Conservation (phyloP, 1,140 invertebrate species). For the Bombus difficillimus region DNA sequence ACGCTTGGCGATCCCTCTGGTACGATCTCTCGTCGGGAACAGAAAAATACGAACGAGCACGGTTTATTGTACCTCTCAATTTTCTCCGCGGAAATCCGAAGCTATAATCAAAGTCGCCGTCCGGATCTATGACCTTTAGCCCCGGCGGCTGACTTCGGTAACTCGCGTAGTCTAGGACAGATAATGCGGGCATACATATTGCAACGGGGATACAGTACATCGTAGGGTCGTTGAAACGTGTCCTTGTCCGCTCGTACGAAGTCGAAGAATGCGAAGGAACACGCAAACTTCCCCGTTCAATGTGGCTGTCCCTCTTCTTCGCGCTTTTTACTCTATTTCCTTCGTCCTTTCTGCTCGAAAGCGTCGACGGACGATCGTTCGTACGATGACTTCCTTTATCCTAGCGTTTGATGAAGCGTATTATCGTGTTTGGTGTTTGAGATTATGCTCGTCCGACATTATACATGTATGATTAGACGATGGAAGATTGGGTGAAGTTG, state of each 20-base stretch:
- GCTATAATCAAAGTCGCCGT: slow-evolving; percentile 60
- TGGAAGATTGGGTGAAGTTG: no score
- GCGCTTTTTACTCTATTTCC: neutral
- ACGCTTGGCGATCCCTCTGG: neutral
- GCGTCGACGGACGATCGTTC: neutral
- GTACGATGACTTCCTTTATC: neutral
- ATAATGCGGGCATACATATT: slow-evolving; percentile 64
- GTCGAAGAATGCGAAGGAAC: slow-evolving; percentile 48
- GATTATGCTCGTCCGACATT: neutral
- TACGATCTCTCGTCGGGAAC: slow-evolving; percentile 7
- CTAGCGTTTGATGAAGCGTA: neutral
- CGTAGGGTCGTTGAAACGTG: slow-evolving; percentile 41
- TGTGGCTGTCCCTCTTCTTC: neutral
- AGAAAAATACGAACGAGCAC: slow-evolving; percentile 47
- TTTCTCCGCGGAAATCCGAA: slow-evolving; percentile 61
- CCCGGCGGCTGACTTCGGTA: slow-evolving; percentile 51
- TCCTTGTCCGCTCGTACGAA: slow-evolving; percentile 41
- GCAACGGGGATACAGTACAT: slow-evolving; percentile 23
- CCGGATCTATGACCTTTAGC: slow-evolving; percentile 56
- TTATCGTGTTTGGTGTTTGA: neutral
- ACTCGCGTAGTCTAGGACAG: slow-evolving; percentile 55
- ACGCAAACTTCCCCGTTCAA: slow-evolving; percentile 37
- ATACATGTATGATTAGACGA: neutral
- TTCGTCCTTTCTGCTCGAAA: neutral
- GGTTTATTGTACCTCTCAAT: slow-evolving; percentile 61